These are phyloP conservation scores for Littorina saxatilis DNA, from an alignment of 1,140 invertebrate genomes.

Conservation along the genomic window DNA sequence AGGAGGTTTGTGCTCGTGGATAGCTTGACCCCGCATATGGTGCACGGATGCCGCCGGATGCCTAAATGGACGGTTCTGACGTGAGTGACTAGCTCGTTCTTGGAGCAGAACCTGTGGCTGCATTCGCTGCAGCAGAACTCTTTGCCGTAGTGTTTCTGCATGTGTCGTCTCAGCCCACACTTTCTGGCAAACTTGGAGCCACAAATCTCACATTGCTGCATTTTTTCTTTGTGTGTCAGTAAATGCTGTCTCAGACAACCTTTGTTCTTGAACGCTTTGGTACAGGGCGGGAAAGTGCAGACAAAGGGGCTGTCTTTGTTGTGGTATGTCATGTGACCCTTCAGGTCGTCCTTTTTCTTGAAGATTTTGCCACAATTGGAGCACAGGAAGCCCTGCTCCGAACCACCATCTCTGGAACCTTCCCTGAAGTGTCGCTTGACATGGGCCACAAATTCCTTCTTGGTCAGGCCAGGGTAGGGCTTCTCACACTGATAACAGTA, in stretches of 20 bases:
- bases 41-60: neutral
- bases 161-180: neutral
- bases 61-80: neutral
- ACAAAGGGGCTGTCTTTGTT: slow-evolving; percentile 3
- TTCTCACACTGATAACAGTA: neutral
- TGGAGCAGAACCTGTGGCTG: neutral
- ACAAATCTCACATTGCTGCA: neutral
- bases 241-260: neutral
- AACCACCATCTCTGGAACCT: neutral
- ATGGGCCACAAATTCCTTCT: neutral
- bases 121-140: neutral
- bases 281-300: neutral
- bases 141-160: neutral
- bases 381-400: neutral
- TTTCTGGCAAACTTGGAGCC: slow-evolving; percentile 5
- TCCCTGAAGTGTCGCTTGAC: neutral
- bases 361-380: neutral
- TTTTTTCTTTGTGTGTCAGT: neutral
- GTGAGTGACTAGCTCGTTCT: neutral
- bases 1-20: slow-evolving; percentile 33
- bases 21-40: neutral
- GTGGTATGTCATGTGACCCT: slow-evolving; percentile 6
- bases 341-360: neutral
- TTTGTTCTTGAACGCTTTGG: slow-evolving; percentile 3
- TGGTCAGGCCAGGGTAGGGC: neutral